A percentile compares a stretch with the other conserved stretches of the same genome.
phyloP scores from a whole-genome alignment of 30 jellyfish, hydroid and myxozoan species.

The Aurelia aurita region DNA sequence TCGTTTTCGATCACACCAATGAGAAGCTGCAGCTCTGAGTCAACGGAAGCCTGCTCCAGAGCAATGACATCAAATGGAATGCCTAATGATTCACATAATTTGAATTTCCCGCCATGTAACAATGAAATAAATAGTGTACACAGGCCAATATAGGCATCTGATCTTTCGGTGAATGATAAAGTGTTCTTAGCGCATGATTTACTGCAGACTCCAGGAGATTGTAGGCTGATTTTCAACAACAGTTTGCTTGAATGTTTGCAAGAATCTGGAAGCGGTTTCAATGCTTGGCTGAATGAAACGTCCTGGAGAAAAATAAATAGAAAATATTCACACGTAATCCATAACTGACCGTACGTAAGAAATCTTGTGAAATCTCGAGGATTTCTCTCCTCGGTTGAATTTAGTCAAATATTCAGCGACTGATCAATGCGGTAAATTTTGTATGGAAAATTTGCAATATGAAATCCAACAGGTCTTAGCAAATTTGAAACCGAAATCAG shows the following conservation, averaged over 20 bases:
- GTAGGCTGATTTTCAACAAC: conserved; percentile 34
- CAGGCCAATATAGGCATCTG: conserved; percentile 74
- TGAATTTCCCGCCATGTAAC: conserved; percentile 43
- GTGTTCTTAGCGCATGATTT: conserved; percentile 59
- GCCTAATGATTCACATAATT: conserved; percentile 19
- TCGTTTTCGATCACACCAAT: conserved; percentile 73
- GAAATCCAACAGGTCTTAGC: too few species aligned
- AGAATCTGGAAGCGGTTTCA: conserved; percentile 44
- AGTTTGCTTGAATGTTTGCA: conserved; percentile 20
- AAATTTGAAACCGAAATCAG: too few species aligned
- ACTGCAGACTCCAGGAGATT: conserved; percentile 71
- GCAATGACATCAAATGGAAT: conserved; percentile 78
- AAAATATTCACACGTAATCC: too few species aligned
- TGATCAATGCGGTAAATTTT: too few species aligned
- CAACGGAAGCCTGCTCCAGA: conserved; percentile 69
- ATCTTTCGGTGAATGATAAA: conserved; percentile 60
- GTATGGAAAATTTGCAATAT: too few species aligned
- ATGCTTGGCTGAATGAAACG: conserved; percentile 39
- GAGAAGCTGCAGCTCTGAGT: conserved; percentile 59
- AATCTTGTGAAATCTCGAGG: too few species aligned
- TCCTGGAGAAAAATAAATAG: conserved; percentile 2
- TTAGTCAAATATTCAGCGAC: too few species aligned
- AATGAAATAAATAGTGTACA: conserved; percentile 64
- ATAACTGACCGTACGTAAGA: too few species aligned
- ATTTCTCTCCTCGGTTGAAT: too few species aligned